Evolutionary conservation across 2,113 vertebrate species (phyloP).

Genomic region (Hippocampus barbouri): DNA sequence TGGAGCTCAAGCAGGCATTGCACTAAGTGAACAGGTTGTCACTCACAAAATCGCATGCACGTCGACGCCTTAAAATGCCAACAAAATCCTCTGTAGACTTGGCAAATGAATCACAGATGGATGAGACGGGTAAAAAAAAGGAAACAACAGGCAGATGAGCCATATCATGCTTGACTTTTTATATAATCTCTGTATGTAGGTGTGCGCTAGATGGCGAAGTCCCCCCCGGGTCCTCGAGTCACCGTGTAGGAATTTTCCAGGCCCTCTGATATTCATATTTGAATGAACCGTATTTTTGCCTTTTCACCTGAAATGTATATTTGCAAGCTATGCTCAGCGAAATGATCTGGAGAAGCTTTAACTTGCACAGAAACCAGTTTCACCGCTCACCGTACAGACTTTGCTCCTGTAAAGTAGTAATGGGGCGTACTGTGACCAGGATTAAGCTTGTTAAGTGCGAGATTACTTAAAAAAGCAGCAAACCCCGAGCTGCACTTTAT

Average conservation of each 20-base stretch:
- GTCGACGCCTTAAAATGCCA: not conserved
- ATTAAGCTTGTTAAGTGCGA: too few species aligned
- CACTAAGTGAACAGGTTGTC: constrained; percentile 15
- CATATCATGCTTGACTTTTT: constrained; percentile 16
- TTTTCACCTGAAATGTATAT: constrained; percentile 17
- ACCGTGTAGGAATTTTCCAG: constrained; percentile 37
- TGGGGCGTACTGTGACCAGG: too few species aligned
- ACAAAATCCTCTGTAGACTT: constrained; percentile 13
- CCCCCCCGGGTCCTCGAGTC: constrained; percentile 21
- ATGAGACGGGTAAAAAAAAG: not conserved
- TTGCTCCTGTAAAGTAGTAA: too few species aligned
- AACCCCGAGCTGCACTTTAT: too few species aligned
- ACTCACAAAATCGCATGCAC: constrained; percentile 13
- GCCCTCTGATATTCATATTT: not conserved
- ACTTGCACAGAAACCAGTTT: too few species aligned
- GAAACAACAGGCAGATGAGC: constrained; percentile 13
- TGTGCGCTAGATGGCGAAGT: constrained; percentile 16
- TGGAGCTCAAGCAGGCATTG: not conserved
- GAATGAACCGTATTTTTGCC: constrained; percentile 4
- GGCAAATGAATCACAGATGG: constrained; percentile 12
- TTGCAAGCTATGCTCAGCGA: not conserved
- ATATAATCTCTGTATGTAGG: constrained; percentile 25
- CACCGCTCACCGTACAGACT: too few species aligned
- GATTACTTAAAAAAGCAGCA: too few species aligned
- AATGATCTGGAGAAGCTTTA: too few species aligned